Base-by-base conservation (phyloP, 2,113 vertebrate species). In the Rhinogobius similis region DNA sequence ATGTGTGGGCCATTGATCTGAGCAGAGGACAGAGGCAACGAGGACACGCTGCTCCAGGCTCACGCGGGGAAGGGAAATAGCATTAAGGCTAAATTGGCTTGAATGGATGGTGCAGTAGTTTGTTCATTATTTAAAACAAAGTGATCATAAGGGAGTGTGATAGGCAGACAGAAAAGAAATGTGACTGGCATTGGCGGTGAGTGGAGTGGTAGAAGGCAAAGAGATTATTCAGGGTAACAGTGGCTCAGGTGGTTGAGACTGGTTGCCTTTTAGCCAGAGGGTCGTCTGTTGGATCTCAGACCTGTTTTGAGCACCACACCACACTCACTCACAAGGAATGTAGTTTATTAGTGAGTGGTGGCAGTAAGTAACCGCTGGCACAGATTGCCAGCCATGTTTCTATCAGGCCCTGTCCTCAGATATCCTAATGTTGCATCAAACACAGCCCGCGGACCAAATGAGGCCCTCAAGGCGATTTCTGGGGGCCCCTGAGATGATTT, bases 1-100 rank as follows among this genome's bases (percentile, higher is more conserved):
- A 78, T 72, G 74, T 73, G 78, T 55, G 65, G 76, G 69, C 71
- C 82, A 86, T 85, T 58, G 73, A 43, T 63, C 39, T 69, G 71
- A 56, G 21, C 63, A 82, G 78, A 85, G 70, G 81, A 82, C 79
- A 65, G 73, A 85, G 73, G 39, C 53, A 48, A 53, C 32, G 63
- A 67, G 72, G 66, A 80, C 77, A 79, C 82, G 82, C 72, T 79
- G 70, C 76, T 83, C 43, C 53, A 64, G 48, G 68, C 21, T 73
- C 32, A 70, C 10, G 70, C 59, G 41, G 72, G 70, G 66, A 12
- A 36, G 29, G 16, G 36, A 32, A 72, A 65, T 65, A 48, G 73
- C 65, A 68, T 62, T 32, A 26, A 38, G 62, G 65, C 36, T 67
- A n/a, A 48, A 65, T 16, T 63, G 73, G 23, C 13, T 24, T 68